These are phyloP conservation scores for Herpetotheres cachinnans DNA, from an alignment of 2,113 vertebrate species.

Conservation along the genomic window DNA sequence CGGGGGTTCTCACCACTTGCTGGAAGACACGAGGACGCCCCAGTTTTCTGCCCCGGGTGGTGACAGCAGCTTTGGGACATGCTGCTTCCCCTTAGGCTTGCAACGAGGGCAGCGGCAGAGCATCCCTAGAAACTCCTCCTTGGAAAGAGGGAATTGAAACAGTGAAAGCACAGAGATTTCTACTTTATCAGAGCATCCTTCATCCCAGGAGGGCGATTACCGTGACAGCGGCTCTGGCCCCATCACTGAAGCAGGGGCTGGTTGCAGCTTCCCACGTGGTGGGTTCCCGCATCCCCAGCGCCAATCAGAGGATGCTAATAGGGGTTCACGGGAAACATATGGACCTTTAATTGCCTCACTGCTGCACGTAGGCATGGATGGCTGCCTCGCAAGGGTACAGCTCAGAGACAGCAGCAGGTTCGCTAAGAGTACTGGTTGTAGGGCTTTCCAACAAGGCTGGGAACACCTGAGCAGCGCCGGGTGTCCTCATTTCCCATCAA, in stretches of 20 bases:
- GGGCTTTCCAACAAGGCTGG: neutral
- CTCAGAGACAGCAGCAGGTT: accelerated
- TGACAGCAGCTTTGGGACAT: neutral
- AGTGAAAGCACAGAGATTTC: neutral
- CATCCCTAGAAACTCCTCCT: neutral
- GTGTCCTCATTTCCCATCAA: neutral
- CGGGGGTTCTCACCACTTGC: neutral
- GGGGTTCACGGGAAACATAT: neutral
- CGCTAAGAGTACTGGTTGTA: neutral
- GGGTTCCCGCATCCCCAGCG: neutral
- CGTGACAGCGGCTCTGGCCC: neutral
- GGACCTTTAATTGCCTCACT: neutral
- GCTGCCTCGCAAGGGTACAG: accelerated
- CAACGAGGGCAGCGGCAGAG: neutral
- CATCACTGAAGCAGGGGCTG: neutral
- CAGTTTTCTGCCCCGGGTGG: neutral
- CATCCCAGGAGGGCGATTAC: neutral
- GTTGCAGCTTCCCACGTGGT: neutral
- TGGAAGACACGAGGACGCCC: neutral
- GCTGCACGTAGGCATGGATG: neutral
- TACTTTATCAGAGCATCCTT: neutral
- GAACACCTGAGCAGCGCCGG: accelerated
- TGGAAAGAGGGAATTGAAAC: neutral
- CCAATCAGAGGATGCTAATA: neutral
- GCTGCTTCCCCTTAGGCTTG: neutral